Percentiles rank a stretch among this genome's conserved stretches.
These are phyloP conservation scores for Chironomus striatipennis DNA, from an alignment of 1,140 invertebrate species.

Conservation along the genomic window DNA sequence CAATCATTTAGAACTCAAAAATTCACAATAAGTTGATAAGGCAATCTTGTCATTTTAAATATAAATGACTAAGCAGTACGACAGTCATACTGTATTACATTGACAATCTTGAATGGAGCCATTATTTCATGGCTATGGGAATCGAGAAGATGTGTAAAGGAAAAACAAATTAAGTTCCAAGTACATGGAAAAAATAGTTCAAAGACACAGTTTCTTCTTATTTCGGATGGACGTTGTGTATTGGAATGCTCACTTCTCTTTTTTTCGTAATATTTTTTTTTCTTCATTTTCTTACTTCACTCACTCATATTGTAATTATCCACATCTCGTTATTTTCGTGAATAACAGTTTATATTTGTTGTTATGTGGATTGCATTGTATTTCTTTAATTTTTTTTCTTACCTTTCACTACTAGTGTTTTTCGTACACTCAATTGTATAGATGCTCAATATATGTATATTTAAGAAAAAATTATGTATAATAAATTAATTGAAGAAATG, in stretches of 20 bases:
- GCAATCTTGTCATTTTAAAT: too few relatives aligned
- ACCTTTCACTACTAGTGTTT: background rate
- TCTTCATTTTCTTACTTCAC: background rate
- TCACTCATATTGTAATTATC: slow-evolving; percentile 15
- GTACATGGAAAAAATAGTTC: background rate
- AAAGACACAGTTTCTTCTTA: background rate
- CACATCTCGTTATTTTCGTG: background rate
- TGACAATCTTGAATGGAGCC: too few relatives aligned
- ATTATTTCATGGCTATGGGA: background rate
- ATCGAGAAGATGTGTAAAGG: background rate
- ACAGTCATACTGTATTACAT: too few relatives aligned
- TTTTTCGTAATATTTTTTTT: background rate
- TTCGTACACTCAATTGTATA: background rate
- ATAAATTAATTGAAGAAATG: background rate
- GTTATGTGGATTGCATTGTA: background rate
- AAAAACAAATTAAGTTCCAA: background rate
- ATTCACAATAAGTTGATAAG: too few relatives aligned
- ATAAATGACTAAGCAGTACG: too few relatives aligned
- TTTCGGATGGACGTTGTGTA: background rate
- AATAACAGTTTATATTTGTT: slow-evolving; percentile 18
- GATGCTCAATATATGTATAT: background rate
- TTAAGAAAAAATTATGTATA: background rate
- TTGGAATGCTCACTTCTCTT: background rate
- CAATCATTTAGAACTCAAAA: too few relatives aligned
- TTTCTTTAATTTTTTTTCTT: background rate